Evolutionary conservation across 2,888 invertebrate genomes (phyloP).

Genomic region (Drosophila atripex): DNA sequence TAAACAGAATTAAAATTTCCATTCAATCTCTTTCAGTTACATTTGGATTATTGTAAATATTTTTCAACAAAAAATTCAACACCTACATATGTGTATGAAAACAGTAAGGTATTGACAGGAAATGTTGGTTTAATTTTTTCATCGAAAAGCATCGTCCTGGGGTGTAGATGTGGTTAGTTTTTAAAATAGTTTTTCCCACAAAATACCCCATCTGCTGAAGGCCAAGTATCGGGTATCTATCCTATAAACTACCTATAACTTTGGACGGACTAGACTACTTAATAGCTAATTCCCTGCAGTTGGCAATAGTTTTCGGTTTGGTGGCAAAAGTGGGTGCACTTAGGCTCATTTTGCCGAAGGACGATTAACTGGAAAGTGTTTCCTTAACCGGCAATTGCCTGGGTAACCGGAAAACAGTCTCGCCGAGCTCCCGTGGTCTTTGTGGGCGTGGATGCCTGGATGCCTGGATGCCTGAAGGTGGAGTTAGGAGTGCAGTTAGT

Average conservation of each 20-base stretch:
- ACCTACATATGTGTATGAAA: too few relatives aligned
- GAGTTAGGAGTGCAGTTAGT: neutral
- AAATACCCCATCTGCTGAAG: neutral
- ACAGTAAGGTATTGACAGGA: too few relatives aligned
- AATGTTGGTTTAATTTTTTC: too few relatives aligned
- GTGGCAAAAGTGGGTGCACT: neutral
- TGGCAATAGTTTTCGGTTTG: neutral
- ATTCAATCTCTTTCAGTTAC: too few relatives aligned
- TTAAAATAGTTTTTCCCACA: too few relatives aligned
- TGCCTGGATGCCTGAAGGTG: neutral
- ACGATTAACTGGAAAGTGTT: slow-evolving; percentile 6
- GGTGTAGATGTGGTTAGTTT: too few relatives aligned
- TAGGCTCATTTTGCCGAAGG: neutral
- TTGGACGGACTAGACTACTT: neutral
- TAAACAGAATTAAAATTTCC: too few relatives aligned
- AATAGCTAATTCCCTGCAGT: neutral
- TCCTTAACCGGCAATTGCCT: slow-evolving; percentile 6
- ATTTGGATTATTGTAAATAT: too few relatives aligned
- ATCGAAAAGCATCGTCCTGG: too few relatives aligned
- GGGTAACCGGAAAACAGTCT: neutral
- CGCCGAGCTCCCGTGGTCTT: neutral
- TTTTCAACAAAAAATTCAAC: too few relatives aligned
- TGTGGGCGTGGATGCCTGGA: neutral
- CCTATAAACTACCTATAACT: too few relatives aligned
- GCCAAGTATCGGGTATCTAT: neutral